Base-by-base conservation (phyloP, 2,888 invertebrate genomes). In the Habrosyne pyritoides region DNA sequence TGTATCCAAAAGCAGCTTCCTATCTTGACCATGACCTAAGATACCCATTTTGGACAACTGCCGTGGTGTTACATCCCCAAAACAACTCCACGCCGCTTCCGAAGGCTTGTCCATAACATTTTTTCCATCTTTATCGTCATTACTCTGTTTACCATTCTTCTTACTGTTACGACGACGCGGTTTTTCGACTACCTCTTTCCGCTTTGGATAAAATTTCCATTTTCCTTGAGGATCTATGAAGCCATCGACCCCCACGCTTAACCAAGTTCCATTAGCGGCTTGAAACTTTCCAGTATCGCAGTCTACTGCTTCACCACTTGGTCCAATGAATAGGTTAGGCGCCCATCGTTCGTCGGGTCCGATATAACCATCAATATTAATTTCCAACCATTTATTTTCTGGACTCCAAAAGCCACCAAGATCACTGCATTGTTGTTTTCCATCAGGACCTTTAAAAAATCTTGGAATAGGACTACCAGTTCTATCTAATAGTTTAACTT, bases 391-490 rank as follows among this genome's bases (percentile, higher is more conserved):
- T 53, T 83, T 81, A n/a, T 81, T 73, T 18, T 86, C 75, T 2
- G 85, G 83, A 53, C 80, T 73, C 89, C 88, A 90, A 76, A 92
- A 91, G 14, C 92, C 92, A 50, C 92, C 92, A 49, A 91, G 80
- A 67, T 92, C 92, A 67, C 92, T 91, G 56, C 92, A 91, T 57
- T 85, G 76, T 54, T 84, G 77, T 64, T 79, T 89, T n/a, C 92
- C 92, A 73, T 91, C 88, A 1, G 81, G 88, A 3, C 89, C 87
- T 64, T 75, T 90, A 62, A 91, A 92, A 61, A 80, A 91, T 63
- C 92, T 82, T 0, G 86, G 87, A 5, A 91, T 83, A 30, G 82
- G 84, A 68, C 88, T 90, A 12, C 92, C 92, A 54, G 66, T 80
- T 57, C 77, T 75, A 63, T 91, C 91, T 8, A 83, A 49, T 47